phyloP scores from a whole-genome alignment of 2,797 vertebrate genomes.

The Notolabrus celidotus region DNA sequence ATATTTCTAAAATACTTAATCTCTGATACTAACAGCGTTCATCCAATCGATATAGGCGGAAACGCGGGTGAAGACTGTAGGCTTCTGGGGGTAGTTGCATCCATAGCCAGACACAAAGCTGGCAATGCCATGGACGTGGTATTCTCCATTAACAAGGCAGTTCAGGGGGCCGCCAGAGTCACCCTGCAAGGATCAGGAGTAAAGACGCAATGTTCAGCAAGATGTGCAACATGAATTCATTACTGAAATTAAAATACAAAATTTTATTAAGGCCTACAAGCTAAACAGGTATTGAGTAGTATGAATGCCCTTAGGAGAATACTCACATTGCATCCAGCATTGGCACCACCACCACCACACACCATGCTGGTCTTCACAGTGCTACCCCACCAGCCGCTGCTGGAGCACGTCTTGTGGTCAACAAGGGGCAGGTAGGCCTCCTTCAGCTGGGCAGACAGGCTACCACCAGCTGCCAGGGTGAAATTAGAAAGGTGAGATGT shows the following conservation, averaged over 20 bases:
- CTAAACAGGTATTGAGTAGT: too few species aligned
- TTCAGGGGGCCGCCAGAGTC: constrained; percentile 91
- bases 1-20: too few species aligned
- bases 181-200: constrained; percentile 73
- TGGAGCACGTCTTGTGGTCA: constrained; percentile 81
- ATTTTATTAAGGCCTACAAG: background rate
- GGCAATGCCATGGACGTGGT: constrained; percentile 86
- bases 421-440: constrained; percentile 87
- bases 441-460: constrained; percentile 81
- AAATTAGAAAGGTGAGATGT: background rate
- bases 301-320: background rate
- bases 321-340: constrained; percentile 88
- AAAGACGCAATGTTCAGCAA: constrained; percentile 4
- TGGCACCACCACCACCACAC: constrained; percentile 84
- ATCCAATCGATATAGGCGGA: constrained; percentile 90
- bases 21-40: constrained; percentile 61
- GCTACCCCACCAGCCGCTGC: constrained; percentile 85
- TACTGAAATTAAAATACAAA: background rate
- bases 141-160: constrained; percentile 82
- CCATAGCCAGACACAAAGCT: constrained; percentile 88
- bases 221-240: background rate
- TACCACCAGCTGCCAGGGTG: constrained; percentile 80
- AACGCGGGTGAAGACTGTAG: constrained; percentile 91
- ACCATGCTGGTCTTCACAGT: constrained; percentile 86
- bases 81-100: constrained; percentile 84